Evolutionary conservation across 2,113 vertebrate genomes (phyloP), one percentile per base, ranked within the genome.

Genomic region (Ceyx melanurus): DNA sequence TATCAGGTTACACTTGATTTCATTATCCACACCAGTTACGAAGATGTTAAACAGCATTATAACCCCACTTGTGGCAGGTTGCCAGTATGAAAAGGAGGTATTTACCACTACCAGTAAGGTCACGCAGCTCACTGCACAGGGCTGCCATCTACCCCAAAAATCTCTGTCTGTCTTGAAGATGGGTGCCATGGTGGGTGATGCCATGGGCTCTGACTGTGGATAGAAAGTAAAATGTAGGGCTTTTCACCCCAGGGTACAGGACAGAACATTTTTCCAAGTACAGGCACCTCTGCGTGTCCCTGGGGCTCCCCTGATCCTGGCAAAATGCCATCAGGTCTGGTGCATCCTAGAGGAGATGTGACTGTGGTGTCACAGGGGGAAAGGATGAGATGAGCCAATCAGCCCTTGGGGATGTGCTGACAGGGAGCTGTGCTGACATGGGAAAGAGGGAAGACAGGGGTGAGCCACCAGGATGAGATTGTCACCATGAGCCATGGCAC

Each of bases 231-330:
- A n/a, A 18, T 11, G 15, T 18, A 31, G 29, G n/a, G 28, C 12
- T 79, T 50, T 48, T 26, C 54, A 75, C 3, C 6, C 10, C 16
- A 10, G 15, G 14, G 6, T 26, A 28, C 28, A 45, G 22, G 15
- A 46, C 1, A 72, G 7, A 25, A 62, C 9, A 5, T 5, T 42
- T 26, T 31, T 61, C n/a, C 1, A 4, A 53, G 29, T 45, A 45
- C 2, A 25, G 16, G 31, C n/a, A 66, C 22, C 16, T 78, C 78
- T 53, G 25, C 13, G 2, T 1, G 1, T 33, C 26, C 13, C 7
- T 0, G 0, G 28, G 33, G 2, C 17, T 76, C 7, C 22, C 13
- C 9, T 18, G n/a, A 35, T 2, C 29, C 57, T 33, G 26, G 22
- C 8, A 48, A 51, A 10, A 16, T 50, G 33, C 31, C 40, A 33